Conservation (phyloP, 2,113 vertebrate genomes). For the Boulengeromyrus knoepffleri region DNA sequence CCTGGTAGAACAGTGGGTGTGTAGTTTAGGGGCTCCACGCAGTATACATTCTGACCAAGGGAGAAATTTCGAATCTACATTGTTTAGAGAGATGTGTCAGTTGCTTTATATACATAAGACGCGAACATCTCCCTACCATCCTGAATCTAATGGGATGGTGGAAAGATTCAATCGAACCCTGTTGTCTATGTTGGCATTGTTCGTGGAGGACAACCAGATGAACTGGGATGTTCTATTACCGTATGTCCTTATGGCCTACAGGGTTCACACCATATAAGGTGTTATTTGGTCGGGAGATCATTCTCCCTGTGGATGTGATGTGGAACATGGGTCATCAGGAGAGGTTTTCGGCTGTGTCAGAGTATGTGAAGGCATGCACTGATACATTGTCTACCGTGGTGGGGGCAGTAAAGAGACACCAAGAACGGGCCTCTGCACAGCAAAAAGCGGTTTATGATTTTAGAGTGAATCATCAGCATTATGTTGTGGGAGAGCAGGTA, state of each 20-base stretch:
- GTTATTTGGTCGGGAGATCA: background rate
- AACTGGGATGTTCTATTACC: background rate
- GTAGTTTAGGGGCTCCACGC: background rate
- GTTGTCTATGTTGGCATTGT: background rate
- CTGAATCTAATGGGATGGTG: background rate
- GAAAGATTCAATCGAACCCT: background rate
- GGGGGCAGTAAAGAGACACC: background rate
- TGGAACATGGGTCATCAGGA: background rate
- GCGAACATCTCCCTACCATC: background rate
- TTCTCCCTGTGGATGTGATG: background rate
- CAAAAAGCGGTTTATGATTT: no score
- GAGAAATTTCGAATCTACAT: background rate
- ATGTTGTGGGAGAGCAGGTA: no score
- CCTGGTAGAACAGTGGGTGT: background rate
- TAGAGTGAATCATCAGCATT: no score
- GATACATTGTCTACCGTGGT: background rate
- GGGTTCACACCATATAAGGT: conserved; percentile 6
- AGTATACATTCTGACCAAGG: background rate
- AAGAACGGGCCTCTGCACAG: background rate
- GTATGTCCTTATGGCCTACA: conserved; percentile 10
- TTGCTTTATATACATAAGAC: background rate
- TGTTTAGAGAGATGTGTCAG: background rate
- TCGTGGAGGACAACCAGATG: background rate
- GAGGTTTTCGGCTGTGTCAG: background rate
- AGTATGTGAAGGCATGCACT: background rate